These are phyloP conservation scores for Uloborus plumipes DNA, from an alignment of 2,888 invertebrate species.

Conservation along the genomic window DNA sequence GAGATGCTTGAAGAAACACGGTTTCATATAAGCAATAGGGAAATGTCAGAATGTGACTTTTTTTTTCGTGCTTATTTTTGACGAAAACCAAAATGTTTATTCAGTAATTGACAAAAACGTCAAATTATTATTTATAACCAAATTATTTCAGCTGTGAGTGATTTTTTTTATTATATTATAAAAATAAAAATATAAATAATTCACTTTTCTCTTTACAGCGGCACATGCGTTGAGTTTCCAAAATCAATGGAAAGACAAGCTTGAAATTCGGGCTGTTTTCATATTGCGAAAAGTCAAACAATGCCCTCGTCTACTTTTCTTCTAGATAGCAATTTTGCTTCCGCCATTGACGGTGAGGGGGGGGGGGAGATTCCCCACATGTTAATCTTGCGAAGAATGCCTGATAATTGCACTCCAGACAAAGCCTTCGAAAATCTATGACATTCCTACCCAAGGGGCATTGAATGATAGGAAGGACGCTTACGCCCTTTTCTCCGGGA, in stretches of 20 bases:
- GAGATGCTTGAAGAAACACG: no score
- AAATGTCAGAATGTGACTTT: no score
- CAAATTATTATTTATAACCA: no score
- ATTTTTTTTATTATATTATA: no score
- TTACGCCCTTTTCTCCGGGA: neutral
- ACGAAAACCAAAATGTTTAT: no score
- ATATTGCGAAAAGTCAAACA: constrained; percentile 22
- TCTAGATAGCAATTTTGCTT: constrained; percentile 35
- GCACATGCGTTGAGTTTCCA: neutral
- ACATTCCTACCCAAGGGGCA: constrained; percentile 30
- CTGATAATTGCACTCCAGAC: constrained; percentile 49
- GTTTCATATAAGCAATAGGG: no score
- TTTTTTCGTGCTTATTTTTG: no score
- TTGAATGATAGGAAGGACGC: neutral
- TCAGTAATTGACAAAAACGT: no score
- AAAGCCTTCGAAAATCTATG: constrained; percentile 36
- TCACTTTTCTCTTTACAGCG: no score
- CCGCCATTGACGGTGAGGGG: neutral
- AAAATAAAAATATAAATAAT: no score
- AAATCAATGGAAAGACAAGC: constrained; percentile 28
- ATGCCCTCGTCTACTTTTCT: constrained; percentile 1
- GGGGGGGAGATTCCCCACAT: constrained; percentile 24
- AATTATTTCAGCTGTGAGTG: no score
- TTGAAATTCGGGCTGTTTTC: constrained; percentile 29
- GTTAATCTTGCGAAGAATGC: constrained; percentile 50